These are phyloP conservation scores for Aegypius monachus DNA, from an alignment of 2,113 vertebrate genomes.

Conservation along the genomic window DNA sequence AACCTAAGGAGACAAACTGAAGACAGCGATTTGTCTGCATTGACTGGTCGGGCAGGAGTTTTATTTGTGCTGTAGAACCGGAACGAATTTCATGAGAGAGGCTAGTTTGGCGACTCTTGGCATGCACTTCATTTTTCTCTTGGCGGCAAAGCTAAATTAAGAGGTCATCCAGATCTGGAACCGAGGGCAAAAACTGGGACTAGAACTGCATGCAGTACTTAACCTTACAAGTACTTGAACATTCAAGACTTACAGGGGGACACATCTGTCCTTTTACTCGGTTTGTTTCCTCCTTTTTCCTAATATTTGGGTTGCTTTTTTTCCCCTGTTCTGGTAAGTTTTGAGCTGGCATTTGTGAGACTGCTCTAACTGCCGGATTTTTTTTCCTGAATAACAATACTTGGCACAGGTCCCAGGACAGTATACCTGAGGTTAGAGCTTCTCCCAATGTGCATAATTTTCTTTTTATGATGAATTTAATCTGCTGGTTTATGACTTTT, in stretches of 20 bases:
- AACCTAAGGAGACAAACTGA: neutral
- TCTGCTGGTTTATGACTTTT: neutral
- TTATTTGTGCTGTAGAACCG: neutral
- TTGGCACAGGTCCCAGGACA: neutral
- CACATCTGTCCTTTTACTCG: neutral
- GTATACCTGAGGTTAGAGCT: neutral
- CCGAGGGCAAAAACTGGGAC: neutral
- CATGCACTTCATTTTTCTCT: neutral
- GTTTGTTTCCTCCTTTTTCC: neutral
- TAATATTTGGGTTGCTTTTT: neutral
- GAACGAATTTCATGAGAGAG: neutral
- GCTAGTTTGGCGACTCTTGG: neutral
- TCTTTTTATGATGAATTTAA: neutral
- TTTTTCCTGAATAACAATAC: neutral
- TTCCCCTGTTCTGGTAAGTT: rapidly evolving
- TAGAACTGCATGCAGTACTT: neutral
- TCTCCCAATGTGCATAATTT: neutral
- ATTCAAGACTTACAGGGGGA: neutral
- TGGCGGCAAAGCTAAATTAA: neutral
- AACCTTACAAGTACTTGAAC: neutral
- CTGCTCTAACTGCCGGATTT: neutral
- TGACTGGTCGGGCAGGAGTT: neutral
- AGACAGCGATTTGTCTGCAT: rapidly evolving
- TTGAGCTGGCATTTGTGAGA: neutral
- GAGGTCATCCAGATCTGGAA: neutral